Conservation (phyloP, 2,113 vertebrate species). For the Nettapus auritus region DNA sequence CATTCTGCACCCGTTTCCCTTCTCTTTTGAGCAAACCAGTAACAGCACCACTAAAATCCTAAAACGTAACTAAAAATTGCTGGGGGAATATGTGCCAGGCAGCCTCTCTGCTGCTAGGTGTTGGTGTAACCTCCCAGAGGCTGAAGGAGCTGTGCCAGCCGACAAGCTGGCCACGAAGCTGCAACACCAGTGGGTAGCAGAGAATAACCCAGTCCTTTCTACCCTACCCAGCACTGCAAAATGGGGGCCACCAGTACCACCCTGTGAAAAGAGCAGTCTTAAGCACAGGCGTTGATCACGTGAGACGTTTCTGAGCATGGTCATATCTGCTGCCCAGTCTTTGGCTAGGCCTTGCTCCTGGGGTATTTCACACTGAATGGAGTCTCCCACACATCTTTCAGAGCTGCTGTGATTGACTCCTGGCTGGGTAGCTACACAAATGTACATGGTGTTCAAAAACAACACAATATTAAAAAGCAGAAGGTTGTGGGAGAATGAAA, state of each 20-base stretch:
- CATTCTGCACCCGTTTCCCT: neutral
- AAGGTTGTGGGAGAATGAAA: neutral
- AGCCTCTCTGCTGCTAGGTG: neutral
- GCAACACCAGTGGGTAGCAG: neutral
- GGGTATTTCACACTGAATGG: neutral
- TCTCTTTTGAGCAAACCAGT: neutral
- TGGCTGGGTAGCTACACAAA: neutral
- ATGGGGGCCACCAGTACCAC: accelerated
- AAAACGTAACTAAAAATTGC: neutral
- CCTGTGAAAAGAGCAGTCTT: neutral
- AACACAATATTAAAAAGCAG: neutral
- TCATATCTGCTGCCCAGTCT: neutral
- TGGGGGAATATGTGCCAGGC: neutral
- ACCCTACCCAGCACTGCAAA: neutral
- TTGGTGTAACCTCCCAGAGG: neutral
- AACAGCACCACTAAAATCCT: neutral
- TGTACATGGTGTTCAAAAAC: neutral
- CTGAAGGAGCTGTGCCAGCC: neutral
- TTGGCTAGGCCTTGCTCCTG: neutral
- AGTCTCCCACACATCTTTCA: accelerated
- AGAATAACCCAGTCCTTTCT: neutral
- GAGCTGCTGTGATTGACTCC: accelerated
- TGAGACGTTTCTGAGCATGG: slow-evolving; percentile 8
- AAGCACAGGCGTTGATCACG: neutral
- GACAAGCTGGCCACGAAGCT: neutral